Conservation (phyloP, 2,797 vertebrate genomes). For the Myotis findleyi region DNA sequence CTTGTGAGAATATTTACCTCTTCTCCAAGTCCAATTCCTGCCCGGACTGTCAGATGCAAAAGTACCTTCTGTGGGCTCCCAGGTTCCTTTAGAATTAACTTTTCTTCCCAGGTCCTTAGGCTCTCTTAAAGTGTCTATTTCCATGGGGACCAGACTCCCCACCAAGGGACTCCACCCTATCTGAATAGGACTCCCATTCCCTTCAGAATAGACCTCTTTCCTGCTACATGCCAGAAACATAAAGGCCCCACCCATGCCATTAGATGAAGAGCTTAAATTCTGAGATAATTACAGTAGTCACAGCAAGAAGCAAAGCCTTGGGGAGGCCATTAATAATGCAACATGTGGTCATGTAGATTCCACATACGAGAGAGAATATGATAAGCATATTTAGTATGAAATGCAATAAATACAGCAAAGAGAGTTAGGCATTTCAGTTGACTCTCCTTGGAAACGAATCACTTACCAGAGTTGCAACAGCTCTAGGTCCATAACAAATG, state of each 20-base stretch:
- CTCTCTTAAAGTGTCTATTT: slow-evolving; percentile 31
- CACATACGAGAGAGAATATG: slow-evolving; percentile 28
- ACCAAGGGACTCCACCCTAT: neutral
- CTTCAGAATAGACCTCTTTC: slow-evolving; percentile 26
- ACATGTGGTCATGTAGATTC: slow-evolving; percentile 19
- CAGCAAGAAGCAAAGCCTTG: slow-evolving; percentile 60
- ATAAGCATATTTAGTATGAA: slow-evolving; percentile 54
- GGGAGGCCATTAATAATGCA: slow-evolving; percentile 68
- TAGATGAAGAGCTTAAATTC: slow-evolving; percentile 61
- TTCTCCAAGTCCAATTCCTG: slow-evolving; percentile 28
- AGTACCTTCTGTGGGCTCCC: neutral
- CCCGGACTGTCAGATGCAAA: slow-evolving; percentile 23
- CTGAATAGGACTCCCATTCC: neutral
- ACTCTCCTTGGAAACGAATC: slow-evolving; percentile 44
- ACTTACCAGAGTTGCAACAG: neutral
- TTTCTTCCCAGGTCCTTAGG: neutral
- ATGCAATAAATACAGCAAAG: slow-evolving; percentile 8
- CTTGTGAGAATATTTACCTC: slow-evolving; percentile 15
- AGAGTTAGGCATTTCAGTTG: neutral
- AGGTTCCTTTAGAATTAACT: neutral
- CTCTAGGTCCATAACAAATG: neutral
- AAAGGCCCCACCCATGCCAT: neutral
- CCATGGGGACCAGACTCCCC: neutral
- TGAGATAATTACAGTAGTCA: slow-evolving; percentile 59
- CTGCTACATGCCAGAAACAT: neutral